Conservation (phyloP, 2,113 vertebrate species). For the Poecile atricapillus region DNA sequence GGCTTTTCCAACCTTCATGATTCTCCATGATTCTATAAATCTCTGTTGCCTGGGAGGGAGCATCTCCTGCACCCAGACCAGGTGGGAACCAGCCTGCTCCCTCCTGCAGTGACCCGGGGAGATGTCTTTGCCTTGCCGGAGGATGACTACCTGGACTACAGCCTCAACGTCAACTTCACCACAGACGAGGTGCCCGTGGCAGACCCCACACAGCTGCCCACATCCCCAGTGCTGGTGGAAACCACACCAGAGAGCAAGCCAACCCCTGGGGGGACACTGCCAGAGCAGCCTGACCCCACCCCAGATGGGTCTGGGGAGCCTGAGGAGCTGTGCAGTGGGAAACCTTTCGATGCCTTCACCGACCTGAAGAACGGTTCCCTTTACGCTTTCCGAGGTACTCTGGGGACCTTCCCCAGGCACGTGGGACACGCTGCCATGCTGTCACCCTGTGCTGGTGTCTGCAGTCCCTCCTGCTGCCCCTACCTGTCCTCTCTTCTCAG, state of each 20-base stretch:
- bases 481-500: constrained; percentile 63
- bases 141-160: constrained; percentile 75
- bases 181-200: accelerated
- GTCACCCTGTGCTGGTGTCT: accelerated
- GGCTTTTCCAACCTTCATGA: background rate
- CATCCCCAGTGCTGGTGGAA: accelerated
- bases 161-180: accelerated
- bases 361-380: constrained; percentile 91
- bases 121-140: constrained; percentile 87
- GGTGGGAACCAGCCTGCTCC: background rate
- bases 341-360: constrained; percentile 88
- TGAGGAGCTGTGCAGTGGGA: constrained; percentile 77
- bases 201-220: background rate
- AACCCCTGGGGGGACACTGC: accelerated
- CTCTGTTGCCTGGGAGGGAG: background rate
- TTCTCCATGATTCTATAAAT: background rate
- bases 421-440: accelerated
- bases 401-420: background rate
- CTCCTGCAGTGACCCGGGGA: constrained; percentile 79
- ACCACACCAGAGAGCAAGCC: accelerated
- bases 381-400: constrained; percentile 91
- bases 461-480: background rate
- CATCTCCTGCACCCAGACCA: background rate
- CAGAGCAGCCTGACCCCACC: accelerated
- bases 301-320: accelerated